Conservation (phyloP, 2,888 invertebrate genomes). For the Smittia aterrima region DNA sequence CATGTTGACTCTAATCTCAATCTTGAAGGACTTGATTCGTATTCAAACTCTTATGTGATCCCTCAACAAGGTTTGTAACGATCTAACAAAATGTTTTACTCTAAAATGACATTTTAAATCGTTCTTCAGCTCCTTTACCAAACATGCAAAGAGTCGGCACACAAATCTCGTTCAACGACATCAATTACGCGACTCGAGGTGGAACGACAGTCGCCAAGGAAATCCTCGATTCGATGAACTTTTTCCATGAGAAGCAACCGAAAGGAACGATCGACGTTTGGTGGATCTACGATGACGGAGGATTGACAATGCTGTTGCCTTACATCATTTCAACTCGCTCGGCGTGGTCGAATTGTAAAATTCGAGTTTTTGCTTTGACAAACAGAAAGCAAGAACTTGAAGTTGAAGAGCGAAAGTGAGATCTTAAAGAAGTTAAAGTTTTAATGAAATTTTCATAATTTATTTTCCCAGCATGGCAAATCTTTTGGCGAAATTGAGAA, state of each 20-base stretch:
- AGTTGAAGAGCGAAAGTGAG: slow-evolving; percentile 82
- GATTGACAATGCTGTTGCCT: slow-evolving; percentile 78
- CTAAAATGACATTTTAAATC: not conserved
- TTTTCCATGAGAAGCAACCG: slow-evolving; percentile 75
- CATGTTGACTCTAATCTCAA: slow-evolving; percentile 73
- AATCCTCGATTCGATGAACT: slow-evolving; percentile 66
- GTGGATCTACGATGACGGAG: slow-evolving; percentile 95
- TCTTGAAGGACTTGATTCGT: slow-evolving; percentile 56
- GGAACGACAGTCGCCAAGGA: slow-evolving; percentile 64
- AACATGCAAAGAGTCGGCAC: slow-evolving; percentile 41
- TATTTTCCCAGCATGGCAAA: slow-evolving; percentile 77
- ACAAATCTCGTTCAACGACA: slow-evolving; percentile 51
- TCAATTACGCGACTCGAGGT: slow-evolving; percentile 60
- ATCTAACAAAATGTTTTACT: slow-evolving; percentile 5
- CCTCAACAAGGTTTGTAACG: slow-evolving; percentile 46
- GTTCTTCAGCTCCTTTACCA: slow-evolving; percentile 36
- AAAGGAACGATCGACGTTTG: slow-evolving; percentile 87
- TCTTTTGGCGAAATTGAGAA: slow-evolving; percentile 87
- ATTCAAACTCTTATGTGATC: slow-evolving; percentile 48
- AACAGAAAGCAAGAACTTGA: slow-evolving; percentile 75
- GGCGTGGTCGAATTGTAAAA: slow-evolving; percentile 73
- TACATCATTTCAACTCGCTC: slow-evolving; percentile 80
- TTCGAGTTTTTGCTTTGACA: slow-evolving; percentile 79
- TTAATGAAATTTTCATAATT: not conserved
- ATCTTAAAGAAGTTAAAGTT: slow-evolving; percentile 38